phyloP scores from a whole-genome alignment of 2,797 vertebrate genomes.

The Anguilla anguilla region DNA sequence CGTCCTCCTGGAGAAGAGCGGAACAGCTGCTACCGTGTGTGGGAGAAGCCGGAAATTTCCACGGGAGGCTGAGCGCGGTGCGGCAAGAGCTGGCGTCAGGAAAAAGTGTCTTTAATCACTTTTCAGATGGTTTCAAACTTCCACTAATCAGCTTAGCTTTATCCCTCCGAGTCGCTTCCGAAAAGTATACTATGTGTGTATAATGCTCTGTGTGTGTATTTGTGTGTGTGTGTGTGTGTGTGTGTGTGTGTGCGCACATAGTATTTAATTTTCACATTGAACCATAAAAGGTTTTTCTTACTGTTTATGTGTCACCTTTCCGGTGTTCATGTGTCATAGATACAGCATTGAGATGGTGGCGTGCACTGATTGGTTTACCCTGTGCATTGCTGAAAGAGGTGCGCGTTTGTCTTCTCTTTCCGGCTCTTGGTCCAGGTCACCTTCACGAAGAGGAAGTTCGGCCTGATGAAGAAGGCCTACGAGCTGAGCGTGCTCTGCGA shows the following conservation, averaged over 20 bases:
- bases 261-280: not conserved
- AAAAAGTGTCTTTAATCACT: constrained; percentile 8
- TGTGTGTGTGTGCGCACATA: not conserved
- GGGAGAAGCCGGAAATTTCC: not conserved
- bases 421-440: constrained; percentile 80
- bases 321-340: not conserved
- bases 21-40: not conserved
- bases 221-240: constrained; percentile 17
- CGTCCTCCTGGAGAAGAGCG: not conserved
- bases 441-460: constrained; percentile 99
- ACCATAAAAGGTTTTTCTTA: too few species aligned
- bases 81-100: not conserved
- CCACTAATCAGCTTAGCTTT: constrained; percentile 2
- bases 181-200: constrained; percentile 32
- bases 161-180: not conserved
- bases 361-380: constrained; percentile 18
- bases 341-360: not conserved
- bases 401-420: not conserved
- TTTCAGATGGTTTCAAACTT: constrained; percentile 22
- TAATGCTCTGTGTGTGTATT: constrained; percentile 31
- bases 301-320: not conserved
- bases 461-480: constrained; percentile 99
- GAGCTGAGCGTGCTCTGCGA: constrained; percentile 98
- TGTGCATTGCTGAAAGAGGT: not conserved
- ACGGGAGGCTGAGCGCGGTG: not conserved